Evolutionary conservation across 2,888 invertebrate species (phyloP).

Genomic region (Acanthosepion esculentum): DNA sequence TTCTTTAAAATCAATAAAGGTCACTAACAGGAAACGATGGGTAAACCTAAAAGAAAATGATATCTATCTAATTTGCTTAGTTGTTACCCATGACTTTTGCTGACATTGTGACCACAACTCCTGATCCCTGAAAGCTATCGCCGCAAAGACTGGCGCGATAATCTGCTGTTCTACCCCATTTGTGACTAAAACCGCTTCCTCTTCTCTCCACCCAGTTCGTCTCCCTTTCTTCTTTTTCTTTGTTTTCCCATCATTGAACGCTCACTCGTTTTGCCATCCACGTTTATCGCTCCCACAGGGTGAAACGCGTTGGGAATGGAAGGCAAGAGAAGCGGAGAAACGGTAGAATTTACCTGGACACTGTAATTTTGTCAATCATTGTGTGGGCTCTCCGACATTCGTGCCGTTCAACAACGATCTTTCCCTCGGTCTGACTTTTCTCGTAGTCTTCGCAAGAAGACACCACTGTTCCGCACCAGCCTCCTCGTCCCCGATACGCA

Average conservation of each 20-base stretch:
- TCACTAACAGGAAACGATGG: neutral
- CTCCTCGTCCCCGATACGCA: neutral
- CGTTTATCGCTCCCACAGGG: neutral
- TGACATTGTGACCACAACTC: neutral
- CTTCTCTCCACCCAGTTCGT: neutral
- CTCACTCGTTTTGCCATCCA: neutral
- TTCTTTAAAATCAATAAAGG: neutral
- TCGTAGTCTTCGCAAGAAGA: too few species aligned
- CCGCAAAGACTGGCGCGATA: neutral
- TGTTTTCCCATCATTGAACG: neutral
- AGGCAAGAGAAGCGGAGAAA: neutral
- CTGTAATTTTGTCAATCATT: conserved; percentile 23
- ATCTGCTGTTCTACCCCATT: neutral
- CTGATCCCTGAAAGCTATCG: neutral
- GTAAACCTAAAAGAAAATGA: neutral
- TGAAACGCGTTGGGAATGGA: neutral
- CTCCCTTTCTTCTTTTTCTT: neutral
- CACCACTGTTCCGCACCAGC: neutral
- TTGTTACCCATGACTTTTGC: neutral
- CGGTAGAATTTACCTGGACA: neutral
- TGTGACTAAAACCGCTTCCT: neutral
- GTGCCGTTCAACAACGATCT: neutral
- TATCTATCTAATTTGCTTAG: conserved; percentile 8
- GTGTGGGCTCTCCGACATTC: neutral
- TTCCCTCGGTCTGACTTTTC: neutral